A percentile compares a stretch with the other conserved stretches of the same genome.
These are phyloP conservation scores for Connochaetes taurinus DNA, from an alignment of 2,113 vertebrate species.

Conservation along the genomic window DNA sequence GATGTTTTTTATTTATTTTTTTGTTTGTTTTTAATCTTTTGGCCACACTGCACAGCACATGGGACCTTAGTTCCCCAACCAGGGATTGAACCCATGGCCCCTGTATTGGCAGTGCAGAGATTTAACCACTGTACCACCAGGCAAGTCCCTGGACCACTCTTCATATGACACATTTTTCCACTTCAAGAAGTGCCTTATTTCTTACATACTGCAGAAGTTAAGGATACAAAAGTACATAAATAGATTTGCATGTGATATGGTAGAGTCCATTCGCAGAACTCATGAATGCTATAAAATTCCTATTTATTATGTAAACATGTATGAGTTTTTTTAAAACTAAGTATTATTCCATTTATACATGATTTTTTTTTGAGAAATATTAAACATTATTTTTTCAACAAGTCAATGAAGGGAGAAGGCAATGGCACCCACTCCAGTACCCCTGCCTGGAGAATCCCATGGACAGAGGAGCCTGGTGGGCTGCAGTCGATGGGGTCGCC, in stretches of 20 bases:
- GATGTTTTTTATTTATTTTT: not conserved
- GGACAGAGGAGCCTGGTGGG: not conserved
- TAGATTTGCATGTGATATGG: not conserved
- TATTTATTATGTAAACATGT: not conserved
- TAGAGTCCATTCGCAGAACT: not conserved
- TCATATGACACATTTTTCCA: not conserved
- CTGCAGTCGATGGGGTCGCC: too few species aligned
- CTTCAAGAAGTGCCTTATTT: not conserved
- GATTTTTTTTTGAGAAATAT: not conserved
- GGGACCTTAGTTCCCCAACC: not conserved
- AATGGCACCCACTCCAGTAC: not conserved
- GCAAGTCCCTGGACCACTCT: not conserved
- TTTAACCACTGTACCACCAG: not conserved
- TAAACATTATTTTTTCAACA: not conserved
- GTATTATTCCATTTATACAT: not conserved
- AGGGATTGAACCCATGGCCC: not conserved
- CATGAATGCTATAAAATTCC: not conserved
- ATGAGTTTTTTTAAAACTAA: not conserved
- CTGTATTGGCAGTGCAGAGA: not conserved
- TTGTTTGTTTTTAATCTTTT: not conserved
- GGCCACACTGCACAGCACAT: not conserved
- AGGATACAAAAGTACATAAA: not conserved
- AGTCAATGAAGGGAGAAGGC: not conserved
- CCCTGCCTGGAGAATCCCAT: not conserved
- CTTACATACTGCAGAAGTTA: not conserved